Conservation (phyloP, 2,113 vertebrate genomes). For the Conger conger region DNA sequence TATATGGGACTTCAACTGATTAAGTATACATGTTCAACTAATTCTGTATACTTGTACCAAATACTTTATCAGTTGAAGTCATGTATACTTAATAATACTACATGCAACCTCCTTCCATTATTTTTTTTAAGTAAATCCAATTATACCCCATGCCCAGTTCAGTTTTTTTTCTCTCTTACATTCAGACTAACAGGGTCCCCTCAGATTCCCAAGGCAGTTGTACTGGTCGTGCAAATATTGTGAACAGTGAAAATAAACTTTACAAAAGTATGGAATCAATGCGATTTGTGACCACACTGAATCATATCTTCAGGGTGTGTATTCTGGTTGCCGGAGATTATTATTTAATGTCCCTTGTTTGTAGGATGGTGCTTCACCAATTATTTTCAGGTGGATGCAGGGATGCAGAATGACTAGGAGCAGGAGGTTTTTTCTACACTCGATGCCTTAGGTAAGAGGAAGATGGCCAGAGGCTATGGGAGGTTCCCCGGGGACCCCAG, state of each 20-base stretch:
- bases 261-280: neutral
- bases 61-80: too few relatives aligned
- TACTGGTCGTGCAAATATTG: neutral
- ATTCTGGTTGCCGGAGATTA: constrained; percentile 9
- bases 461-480: constrained; percentile 84
- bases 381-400: constrained; percentile 85
- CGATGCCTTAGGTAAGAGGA: constrained; percentile 85
- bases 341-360: constrained; percentile 63
- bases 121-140: too few relatives aligned
- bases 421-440: constrained; percentile 79
- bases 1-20: too few relatives aligned
- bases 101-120: too few relatives aligned
- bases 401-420: constrained; percentile 84
- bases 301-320: neutral
- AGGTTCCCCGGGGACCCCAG: constrained; percentile 81
- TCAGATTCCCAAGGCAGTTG: neutral
- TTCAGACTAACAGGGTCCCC: neutral
- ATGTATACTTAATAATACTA: too few relatives aligned
- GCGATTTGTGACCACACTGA: neutral
- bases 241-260: neutral
- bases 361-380: constrained; percentile 83
- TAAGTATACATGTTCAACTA: too few relatives aligned
- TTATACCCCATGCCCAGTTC: too few relatives aligned
- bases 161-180: too few relatives aligned
- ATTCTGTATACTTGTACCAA: too few relatives aligned